Evolutionary conservation across 1,140 invertebrate species (phyloP).

Genomic region (Calephelis virginiensis): DNA sequence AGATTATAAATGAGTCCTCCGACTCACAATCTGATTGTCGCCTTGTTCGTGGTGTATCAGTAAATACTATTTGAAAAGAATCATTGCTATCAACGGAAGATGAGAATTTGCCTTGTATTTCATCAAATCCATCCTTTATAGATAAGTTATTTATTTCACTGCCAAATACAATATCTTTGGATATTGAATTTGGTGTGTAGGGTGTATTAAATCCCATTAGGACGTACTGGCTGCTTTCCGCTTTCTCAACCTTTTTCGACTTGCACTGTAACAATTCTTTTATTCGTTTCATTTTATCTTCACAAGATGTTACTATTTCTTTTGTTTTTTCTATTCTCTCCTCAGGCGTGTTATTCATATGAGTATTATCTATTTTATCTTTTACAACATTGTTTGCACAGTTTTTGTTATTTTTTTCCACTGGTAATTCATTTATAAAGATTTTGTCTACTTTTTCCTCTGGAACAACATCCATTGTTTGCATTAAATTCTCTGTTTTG

Average conservation of each 20-base stretch:
- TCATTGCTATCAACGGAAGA: constrained; percentile 60
- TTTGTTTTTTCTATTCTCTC: constrained; percentile 26
- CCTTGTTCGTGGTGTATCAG: constrained; percentile 38
- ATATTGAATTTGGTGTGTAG: constrained; percentile 22
- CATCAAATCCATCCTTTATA: constrained; percentile 49
- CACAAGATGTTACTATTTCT: constrained; percentile 51
- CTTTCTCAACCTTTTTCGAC: constrained; percentile 33
- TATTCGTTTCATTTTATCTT: constrained; percentile 57
- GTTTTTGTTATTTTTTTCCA: constrained; percentile 15
- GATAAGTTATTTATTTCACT: constrained; percentile 30
- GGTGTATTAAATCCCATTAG: not conserved
- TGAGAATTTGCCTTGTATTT: constrained; percentile 57
- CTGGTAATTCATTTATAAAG: constrained; percentile 30
- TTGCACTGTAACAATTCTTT: constrained; percentile 46
- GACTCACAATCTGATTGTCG: constrained; percentile 64
- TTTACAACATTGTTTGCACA: not conserved
- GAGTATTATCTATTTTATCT: constrained; percentile 21
- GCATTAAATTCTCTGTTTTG: constrained; percentile 40
- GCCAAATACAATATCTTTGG: constrained; percentile 30
- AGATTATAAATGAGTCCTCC: constrained; percentile 68
- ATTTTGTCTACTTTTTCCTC: constrained; percentile 26
- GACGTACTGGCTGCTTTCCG: constrained; percentile 25
- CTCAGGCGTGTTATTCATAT: constrained; percentile 22
- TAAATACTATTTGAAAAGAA: constrained; percentile 70
- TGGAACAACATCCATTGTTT: constrained; percentile 33